phyloP scores from a whole-genome alignment of 2,797 vertebrate genomes.

The Neoniphon sammara region DNA sequence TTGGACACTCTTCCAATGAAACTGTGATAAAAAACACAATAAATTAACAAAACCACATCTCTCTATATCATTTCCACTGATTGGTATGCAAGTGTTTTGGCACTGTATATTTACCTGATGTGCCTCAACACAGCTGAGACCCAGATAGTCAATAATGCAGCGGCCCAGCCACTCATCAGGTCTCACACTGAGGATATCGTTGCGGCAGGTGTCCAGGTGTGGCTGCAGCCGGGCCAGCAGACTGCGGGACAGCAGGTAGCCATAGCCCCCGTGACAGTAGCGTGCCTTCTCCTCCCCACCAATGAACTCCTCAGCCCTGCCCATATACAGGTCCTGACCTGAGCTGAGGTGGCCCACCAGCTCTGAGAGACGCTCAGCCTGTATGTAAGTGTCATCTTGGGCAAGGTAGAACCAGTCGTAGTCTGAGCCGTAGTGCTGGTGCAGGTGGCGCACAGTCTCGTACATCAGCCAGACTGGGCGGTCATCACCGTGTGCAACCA shows the following conservation, averaged over 20 bases:
- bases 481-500: conserved; percentile 93
- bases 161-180: conserved; percentile 98
- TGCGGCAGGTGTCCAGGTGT: conserved; percentile 92
- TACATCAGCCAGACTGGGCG: conserved; percentile 98
- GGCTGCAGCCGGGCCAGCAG: conserved; percentile 90
- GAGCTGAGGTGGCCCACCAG: conserved; percentile 93
- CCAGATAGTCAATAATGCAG: conserved; percentile 96
- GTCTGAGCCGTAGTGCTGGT: conserved; percentile 89
- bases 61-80: background rate
- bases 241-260: conserved; percentile 94
- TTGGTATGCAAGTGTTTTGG: background rate
- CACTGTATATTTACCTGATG: conserved; percentile 85
- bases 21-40: background rate
- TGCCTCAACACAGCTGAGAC: conserved; percentile 89
- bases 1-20: background rate
- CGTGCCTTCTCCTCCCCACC: conserved; percentile 92
- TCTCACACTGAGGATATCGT: conserved; percentile 95
- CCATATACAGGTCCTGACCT: conserved; percentile 94
- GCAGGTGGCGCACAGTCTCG: conserved; percentile 92
- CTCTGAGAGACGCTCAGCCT: conserved; percentile 89
- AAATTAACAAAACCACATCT: background rate
- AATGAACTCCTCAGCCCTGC: conserved; percentile 94
- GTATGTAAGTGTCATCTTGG: conserved; percentile 95
- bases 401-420: conserved; percentile 98
- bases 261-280: conserved; percentile 96